These are phyloP conservation scores for zebrafish (Danio rerio) DNA, from an alignment of 2,113 vertebrate species.

Conservation along the genomic window DNA sequence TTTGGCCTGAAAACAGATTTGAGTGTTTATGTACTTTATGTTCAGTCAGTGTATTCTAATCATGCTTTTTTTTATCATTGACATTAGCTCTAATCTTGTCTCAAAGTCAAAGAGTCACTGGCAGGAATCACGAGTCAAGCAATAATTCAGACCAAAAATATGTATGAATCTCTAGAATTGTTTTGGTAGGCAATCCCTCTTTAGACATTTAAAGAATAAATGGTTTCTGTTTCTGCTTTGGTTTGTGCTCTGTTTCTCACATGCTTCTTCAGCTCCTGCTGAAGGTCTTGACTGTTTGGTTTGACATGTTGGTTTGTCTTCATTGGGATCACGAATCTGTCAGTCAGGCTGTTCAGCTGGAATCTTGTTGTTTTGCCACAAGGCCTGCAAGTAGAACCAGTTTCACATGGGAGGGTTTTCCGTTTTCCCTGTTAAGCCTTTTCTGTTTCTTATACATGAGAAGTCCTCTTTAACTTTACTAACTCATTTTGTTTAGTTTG, in stretches of 20 bases:
- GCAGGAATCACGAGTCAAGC: neutral
- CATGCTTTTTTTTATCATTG: neutral
- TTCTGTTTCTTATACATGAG: neutral
- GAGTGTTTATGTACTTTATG: too few relatives aligned
- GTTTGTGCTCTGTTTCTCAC: neutral
- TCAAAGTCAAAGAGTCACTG: neutral
- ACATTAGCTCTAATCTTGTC: neutral
- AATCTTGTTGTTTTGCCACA: conserved; percentile 57
- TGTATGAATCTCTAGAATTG: neutral
- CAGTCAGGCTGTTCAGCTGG: conserved; percentile 52
- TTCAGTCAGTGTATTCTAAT: too few relatives aligned
- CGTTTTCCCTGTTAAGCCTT: conserved; percentile 33
- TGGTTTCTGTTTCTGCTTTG: neutral
- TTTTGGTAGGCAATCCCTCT: too few relatives aligned
- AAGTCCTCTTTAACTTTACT: neutral
- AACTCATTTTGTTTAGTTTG: too few relatives aligned
- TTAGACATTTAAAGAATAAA: neutral
- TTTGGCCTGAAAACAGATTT: too few relatives aligned
- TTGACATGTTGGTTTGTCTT: conserved; percentile 40
- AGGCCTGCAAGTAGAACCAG: conserved; percentile 73
- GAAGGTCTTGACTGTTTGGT: conserved; percentile 42
- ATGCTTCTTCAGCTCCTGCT: neutral
- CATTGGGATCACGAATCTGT: conserved; percentile 37
- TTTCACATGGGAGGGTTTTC: conserved; percentile 56
- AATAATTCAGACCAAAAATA: neutral